Evolutionary conservation across 2,113 vertebrate species (phyloP), one percentile per base, ranked within the genome.

Genomic region (Oenanthe melanoleuca): DNA sequence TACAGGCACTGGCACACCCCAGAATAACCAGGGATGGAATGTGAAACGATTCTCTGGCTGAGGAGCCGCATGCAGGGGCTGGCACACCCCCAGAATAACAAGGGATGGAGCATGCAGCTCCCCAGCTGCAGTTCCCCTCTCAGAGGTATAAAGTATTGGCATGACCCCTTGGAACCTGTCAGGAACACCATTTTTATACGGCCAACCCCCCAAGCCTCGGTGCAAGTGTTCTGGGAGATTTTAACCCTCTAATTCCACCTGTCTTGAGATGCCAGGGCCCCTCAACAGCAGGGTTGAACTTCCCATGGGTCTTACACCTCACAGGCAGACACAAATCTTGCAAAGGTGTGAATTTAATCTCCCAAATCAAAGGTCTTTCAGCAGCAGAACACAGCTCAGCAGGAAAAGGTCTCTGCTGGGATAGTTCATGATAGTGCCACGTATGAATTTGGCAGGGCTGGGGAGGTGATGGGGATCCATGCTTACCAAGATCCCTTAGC

Each of bases 11-110:
- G 53, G 34, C 34, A 40, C 5, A 49, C 56, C 73, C 56, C 47
- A 31, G 0, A 37, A 29, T 2, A 61, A 19, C 26, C 45, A 6
- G 37, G 52, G 56, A 23, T 2, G 1, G 45, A 45, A 38, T 0
- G 1, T 4, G 53, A 31, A 37, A 42, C 15, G 5, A 45, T 29
- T 5, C 26, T 20, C 31, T 31, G 14, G 23, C 80, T 38, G 47
- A 33, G 50, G 20, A 5, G 9, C 7, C 6, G 6, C 38, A 28
- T 5, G 28, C 9, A 50, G 63, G 21, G 24, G 7, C 31, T 34
- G 65, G 45, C 28, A 37, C 5, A 31, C n/a, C 34, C 29, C 28
- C 37, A 25, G 0, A 34, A 29, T 8, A 52, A 29, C 8, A 14
- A 3, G 29, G 63, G 71, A 23, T 4, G 1, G 47, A 50, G 44